Percentiles rank a stretch among this genome's conserved stretches.
Conservation (phyloP, 2,888 invertebrate genomes). For the Actias luna region DNA sequence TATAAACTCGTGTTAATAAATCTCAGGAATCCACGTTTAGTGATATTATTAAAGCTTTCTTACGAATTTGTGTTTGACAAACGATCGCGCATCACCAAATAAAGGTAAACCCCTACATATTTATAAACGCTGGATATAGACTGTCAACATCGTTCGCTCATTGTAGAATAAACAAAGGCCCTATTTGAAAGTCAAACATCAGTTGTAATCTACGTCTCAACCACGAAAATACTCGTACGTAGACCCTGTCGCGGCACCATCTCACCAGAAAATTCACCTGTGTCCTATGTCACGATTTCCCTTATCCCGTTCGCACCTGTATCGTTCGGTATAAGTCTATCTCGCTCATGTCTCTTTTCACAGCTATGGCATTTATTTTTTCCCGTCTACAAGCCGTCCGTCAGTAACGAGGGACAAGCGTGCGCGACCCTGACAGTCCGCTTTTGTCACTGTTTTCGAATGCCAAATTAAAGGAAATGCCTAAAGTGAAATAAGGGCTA, state of each 20-base stretch:
- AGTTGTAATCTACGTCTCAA: constrained; percentile 68
- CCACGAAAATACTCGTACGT: constrained; percentile 56
- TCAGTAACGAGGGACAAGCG: constrained; percentile 56
- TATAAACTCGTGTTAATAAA: constrained; percentile 22
- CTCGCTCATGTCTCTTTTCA: constrained; percentile 37
- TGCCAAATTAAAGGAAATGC: constrained; percentile 66
- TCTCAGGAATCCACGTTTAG: constrained; percentile 29
- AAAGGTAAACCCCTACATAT: constrained; percentile 60
- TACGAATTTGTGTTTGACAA: constrained; percentile 49
- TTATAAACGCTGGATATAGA: constrained; percentile 58
- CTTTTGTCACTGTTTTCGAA: constrained; percentile 56
- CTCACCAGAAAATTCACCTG: constrained; percentile 44
- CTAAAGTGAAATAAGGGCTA: constrained; percentile 55
- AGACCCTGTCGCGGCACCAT: constrained; percentile 50
- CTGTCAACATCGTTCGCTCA: constrained; percentile 51
- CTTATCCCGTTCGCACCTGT: constrained; percentile 7
- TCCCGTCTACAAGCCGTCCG: constrained; percentile 49
- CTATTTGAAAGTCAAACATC: constrained; percentile 69
- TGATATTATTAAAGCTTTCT: constrained; percentile 45
- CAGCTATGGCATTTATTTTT: constrained; percentile 46
- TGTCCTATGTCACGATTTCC: constrained; percentile 24
- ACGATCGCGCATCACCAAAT: constrained; percentile 58
- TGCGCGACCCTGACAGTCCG: constrained; percentile 42
- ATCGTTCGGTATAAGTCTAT: constrained; percentile 16
- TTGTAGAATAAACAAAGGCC: constrained; percentile 58